phyloP scores from a whole-genome alignment of 2,797 vertebrate species.

The Tangara arthus region DNA sequence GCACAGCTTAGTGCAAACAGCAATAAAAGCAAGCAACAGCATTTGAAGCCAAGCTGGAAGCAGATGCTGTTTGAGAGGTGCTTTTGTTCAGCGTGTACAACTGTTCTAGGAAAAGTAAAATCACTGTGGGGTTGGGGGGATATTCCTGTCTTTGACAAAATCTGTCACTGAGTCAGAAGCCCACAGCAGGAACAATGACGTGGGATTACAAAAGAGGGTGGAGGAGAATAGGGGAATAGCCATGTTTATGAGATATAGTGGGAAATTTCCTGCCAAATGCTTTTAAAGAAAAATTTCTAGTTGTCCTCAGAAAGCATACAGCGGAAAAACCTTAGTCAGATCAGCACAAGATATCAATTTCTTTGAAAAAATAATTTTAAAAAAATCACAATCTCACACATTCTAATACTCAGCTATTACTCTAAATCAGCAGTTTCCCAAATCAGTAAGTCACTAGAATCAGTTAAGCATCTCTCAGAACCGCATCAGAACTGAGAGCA shows the following conservation, averaged over 20 bases:
- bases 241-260: neutral
- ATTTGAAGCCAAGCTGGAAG: neutral
- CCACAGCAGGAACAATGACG: neutral
- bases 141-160: neutral
- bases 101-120: neutral
- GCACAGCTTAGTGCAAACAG: neutral
- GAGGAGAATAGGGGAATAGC: neutral
- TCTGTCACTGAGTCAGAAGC: neutral
- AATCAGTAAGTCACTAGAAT: neutral
- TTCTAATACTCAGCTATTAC: neutral
- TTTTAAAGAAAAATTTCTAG: neutral
- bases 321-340: neutral
- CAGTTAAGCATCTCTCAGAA: neutral
- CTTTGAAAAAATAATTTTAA: neutral
- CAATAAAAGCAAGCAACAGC: neutral
- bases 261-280: neutral
- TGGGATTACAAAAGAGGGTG: neutral
- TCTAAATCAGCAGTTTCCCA: neutral
- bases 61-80: neutral
- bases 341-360: neutral
- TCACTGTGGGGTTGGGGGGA: fast-evolving
- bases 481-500: neutral
- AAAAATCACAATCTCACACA: neutral
- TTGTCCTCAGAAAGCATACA: neutral
- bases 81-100: neutral